Conservation (phyloP, 2,888 invertebrate genomes). For the Mythimna pallens region DNA sequence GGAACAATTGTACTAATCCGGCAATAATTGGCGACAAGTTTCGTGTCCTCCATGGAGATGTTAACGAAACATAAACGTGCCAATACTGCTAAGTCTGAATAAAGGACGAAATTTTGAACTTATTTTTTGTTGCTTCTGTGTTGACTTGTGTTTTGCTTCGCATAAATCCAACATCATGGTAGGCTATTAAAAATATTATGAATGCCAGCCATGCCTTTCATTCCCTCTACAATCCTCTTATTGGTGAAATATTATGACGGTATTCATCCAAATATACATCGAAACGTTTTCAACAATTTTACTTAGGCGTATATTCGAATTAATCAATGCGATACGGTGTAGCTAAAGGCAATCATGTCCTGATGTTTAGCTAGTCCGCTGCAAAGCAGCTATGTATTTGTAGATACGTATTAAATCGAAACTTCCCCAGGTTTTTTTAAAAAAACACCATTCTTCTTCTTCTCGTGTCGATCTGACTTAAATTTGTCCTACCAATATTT, state of each 20-base stretch:
- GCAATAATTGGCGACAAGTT: constrained; percentile 62
- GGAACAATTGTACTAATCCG: constrained; percentile 64
- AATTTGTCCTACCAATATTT: no score
- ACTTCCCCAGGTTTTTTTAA: no score
- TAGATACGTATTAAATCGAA: no score
- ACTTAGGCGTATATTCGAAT: constrained; percentile 5
- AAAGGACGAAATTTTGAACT: constrained; percentile 34
- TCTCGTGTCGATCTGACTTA: no score
- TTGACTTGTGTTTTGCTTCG: constrained; percentile 5
- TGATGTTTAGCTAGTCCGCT: constrained; percentile 44
- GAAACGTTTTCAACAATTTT: constrained; percentile 19
- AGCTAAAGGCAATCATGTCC: constrained; percentile 38
- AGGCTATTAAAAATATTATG: constrained; percentile 16
- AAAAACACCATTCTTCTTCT: no score
- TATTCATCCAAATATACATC: constrained; percentile 14
- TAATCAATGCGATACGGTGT: constrained; percentile 31
- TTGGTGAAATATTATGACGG: constrained; percentile 9
- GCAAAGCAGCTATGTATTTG: constrained; percentile 26
- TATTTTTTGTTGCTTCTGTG: background rate
- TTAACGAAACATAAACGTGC: constrained; percentile 47
- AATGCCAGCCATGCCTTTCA: constrained; percentile 8
- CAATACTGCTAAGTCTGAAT: constrained; percentile 36
- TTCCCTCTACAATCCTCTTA: constrained; percentile 2
- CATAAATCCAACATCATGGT: background rate
- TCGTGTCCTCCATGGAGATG: constrained; percentile 36